Evolutionary conservation across 1,140 invertebrate species (phyloP), one percentile per base, ranked within the genome.

Genomic region (Drosophila subpulchrella): DNA sequence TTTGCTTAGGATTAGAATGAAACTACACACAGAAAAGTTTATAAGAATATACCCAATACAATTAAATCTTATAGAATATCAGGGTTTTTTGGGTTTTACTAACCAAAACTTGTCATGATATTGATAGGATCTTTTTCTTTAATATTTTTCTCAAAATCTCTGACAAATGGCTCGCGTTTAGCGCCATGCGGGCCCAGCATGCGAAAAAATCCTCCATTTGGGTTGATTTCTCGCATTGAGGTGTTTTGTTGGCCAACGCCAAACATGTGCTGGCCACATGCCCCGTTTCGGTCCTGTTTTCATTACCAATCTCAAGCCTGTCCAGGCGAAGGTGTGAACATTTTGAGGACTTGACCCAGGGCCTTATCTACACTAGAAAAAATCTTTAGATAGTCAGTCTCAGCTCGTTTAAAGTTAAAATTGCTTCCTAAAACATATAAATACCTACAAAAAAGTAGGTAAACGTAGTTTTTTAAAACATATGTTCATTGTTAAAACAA

Each of bases 171-270:
- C 42, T 62, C 32, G 61, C n/a, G 68, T 74, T 76, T 83, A 88
- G 83, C 75, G 83, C 83, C 83, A 89, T 88, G 70, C 78, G 82
- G 82, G 47, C 62, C 38, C 82, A 88, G 82, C 78, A 86, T 86
- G 82, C 74, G 65, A 71, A 81, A 63, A 8, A 4, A 41, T 71
- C 67, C 8, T 70, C 67, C 39, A 12, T 74, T 72, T 54, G 13
- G 50, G 24, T 53, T 81, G 58, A 71, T 81, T 73, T 60, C 36
- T 50, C 44, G 30, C 77, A 54, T 39, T 63, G 55, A 81, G 79
- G 74, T 81, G 73, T 68, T 82, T 78, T 81, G 78, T 83, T 83
- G 63, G 46, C 61, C 54, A 63, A 56, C 50, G 72, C 60, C 58
- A 58, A 73, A 76, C 78, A 89, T 83, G 63, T 88, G 83, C 34